Evolutionary conservation across 1,140 invertebrate genomes (phyloP).

Genomic region (Ostrea edulis): DNA sequence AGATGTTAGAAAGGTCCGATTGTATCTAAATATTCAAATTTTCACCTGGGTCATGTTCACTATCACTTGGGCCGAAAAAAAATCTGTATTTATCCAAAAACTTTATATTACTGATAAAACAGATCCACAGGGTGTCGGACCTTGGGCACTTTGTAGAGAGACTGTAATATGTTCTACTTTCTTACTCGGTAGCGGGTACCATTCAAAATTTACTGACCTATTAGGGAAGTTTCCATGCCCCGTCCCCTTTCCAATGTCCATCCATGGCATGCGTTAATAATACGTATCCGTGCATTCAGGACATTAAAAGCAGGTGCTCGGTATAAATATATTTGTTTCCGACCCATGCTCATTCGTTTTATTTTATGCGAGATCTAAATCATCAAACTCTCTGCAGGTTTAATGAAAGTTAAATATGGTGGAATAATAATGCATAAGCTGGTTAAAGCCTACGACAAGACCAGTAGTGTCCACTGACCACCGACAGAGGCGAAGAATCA

Average conservation of each 20-base stretch:
- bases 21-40: slow-evolving; percentile 34
- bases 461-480: not conserved
- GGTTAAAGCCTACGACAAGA: not conserved
- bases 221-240: too few relatives aligned
- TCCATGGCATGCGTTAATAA: too few relatives aligned
- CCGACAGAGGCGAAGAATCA: not conserved
- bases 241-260: too few relatives aligned
- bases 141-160: too few relatives aligned
- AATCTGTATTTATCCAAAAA: too few relatives aligned
- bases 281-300: too few relatives aligned
- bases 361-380: not conserved
- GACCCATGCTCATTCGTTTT: not conserved
- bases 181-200: too few relatives aligned
- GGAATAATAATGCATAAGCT: slow-evolving; percentile 3
- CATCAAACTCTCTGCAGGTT: not conserved
- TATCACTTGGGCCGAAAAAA: not conserved
- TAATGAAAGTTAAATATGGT: not conserved
- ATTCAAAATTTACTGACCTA: too few relatives aligned
- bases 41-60: slow-evolving; percentile 16
- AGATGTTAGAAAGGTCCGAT: slow-evolving; percentile 30
- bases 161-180: too few relatives aligned
- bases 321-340: not conserved
- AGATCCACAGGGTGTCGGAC: not conserved
- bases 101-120: not conserved
- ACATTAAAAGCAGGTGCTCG: not conserved